A percentile compares a stretch with the other conserved stretches of the same genome.
These are phyloP conservation scores for Neodontobutis hainanensis DNA, from an alignment of 2,113 vertebrate species.

Conservation along the genomic window DNA sequence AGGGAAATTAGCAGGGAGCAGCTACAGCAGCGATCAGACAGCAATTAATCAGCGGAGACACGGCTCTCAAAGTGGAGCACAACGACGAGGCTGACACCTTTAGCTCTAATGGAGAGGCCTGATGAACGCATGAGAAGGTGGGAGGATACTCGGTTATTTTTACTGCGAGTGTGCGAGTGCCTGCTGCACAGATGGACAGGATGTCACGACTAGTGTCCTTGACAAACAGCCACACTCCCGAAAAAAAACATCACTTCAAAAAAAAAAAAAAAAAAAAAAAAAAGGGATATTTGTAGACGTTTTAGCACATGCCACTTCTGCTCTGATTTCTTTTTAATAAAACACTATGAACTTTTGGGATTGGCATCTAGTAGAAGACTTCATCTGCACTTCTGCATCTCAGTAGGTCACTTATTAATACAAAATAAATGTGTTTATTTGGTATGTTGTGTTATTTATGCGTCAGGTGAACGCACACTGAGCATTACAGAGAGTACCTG, in stretches of 20 bases:
- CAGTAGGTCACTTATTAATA: no score
- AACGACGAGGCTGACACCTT: conserved; percentile 56
- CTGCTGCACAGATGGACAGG: conserved; percentile 12
- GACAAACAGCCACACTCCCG: background rate
- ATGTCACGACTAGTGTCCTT: conserved; percentile 12
- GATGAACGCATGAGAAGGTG: conserved; percentile 27
- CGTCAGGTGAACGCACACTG: no score
- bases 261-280: no score
- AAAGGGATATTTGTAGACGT: background rate
- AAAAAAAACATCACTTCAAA: background rate
- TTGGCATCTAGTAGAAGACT: no score
- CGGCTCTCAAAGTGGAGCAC: conserved; percentile 41
- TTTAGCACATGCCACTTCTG: no score
- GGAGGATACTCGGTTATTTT: conserved; percentile 36
- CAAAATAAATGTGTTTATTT: no score
- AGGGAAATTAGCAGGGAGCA: conserved; percentile 72
- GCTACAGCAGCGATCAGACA: conserved; percentile 69
- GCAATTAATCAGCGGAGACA: conserved; percentile 75
- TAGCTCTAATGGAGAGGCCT: conserved; percentile 53
- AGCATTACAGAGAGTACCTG: no score
- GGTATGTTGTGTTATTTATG: no score
- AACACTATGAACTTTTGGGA: no score
- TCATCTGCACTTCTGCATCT: no score
- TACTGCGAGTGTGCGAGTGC: conserved; percentile 23
- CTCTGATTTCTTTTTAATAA: no score